Conservation (phyloP, 1,140 invertebrate genomes). For the Drosophila truncata region DNA sequence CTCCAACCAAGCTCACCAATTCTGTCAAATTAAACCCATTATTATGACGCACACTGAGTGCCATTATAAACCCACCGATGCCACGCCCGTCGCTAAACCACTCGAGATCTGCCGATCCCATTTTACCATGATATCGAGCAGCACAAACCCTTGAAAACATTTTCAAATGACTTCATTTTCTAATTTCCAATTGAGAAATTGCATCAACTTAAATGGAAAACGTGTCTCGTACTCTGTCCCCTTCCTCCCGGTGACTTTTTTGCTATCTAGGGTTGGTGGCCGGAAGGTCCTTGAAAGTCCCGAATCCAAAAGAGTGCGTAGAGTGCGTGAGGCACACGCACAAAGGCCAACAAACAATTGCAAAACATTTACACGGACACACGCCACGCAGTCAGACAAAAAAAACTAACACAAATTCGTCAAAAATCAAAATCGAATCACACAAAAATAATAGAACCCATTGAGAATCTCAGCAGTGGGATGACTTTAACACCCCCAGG, state of each 20-base stretch:
- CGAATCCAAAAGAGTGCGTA: slow-evolving; percentile 19
- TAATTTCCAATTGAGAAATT: slow-evolving; percentile 78
- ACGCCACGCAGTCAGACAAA: slow-evolving; percentile 43
- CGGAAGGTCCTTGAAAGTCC: slow-evolving; percentile 36
- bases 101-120: slow-evolving; percentile 38
- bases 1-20: not conserved
- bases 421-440: slow-evolving; percentile 83
- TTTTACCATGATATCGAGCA: slow-evolving; percentile 35
- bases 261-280: slow-evolving; percentile 40
- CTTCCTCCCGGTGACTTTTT: not conserved
- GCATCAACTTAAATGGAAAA: slow-evolving; percentile 69
- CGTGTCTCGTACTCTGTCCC: slow-evolving; percentile 38
- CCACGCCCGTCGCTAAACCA: slow-evolving; percentile 44
- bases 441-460: slow-evolving; percentile 53
- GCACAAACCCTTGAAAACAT: slow-evolving; percentile 46
- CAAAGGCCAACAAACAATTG: slow-evolving; percentile 81
- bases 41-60: slow-evolving; percentile 15
- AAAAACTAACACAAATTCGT: slow-evolving; percentile 69
- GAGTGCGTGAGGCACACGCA: slow-evolving; percentile 72
- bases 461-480: slow-evolving; percentile 26
- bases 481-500: slow-evolving; percentile 78
- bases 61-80: slow-evolving; percentile 33
- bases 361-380: slow-evolving; percentile 77
- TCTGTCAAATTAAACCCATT: slow-evolving; percentile 53
- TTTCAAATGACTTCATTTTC: slow-evolving; percentile 79